Base-by-base conservation (phyloP, 1,140 invertebrate genomes). In the Drosophila erecta region DNA sequence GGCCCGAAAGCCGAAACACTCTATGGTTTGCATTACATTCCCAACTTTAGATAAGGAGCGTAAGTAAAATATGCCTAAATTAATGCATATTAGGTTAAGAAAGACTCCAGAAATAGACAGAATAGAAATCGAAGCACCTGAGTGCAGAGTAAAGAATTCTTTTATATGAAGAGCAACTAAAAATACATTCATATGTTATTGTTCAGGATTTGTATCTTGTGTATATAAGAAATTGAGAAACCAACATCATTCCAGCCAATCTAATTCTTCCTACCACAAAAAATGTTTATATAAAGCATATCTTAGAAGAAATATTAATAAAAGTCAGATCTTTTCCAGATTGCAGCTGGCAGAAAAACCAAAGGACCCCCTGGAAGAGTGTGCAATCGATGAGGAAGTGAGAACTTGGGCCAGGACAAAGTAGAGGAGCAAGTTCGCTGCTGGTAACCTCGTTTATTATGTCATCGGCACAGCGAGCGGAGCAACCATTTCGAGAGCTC, bases 381-480 rank as follows among this genome's bases (percentile, higher is more conserved):
- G 57, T 49, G 11, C n/a, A 43, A 35, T 27, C n/a, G 20, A 70
- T 70, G 30, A 10, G 47, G 55, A 56, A 47, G 50, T 37, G 14
- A 49, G 43, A 70, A 71, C 67, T 70, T 70, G 40, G 51, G 65
- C 27, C 35, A 58, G 79, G 43, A 74, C 79, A 74, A 78, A 78
- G 74, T 74, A 61, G 56, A 64, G 72, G 77, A 70, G 61, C 54
- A 69, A 55, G 58, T 67, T 57, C 40, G 66, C 59, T 71, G 58
- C 50, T 70, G 72, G 69, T 83, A 84, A 83, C 80, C 80, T 83
- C 80, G 80, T 83, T 83, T 83, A 83, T 83, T 83, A 83, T 83
- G 80, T 79, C 80, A 83, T 83, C 79, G 67, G 66, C 12, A 77
- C 49, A 46, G 76, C 66, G 58, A 77, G 61, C 46, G 69, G 47